Percentiles rank a stretch among this genome's conserved stretches.
These are phyloP conservation scores for Didymodactylos carnosus DNA, from an alignment of 2,888 invertebrate species.

Conservation along the genomic window DNA sequence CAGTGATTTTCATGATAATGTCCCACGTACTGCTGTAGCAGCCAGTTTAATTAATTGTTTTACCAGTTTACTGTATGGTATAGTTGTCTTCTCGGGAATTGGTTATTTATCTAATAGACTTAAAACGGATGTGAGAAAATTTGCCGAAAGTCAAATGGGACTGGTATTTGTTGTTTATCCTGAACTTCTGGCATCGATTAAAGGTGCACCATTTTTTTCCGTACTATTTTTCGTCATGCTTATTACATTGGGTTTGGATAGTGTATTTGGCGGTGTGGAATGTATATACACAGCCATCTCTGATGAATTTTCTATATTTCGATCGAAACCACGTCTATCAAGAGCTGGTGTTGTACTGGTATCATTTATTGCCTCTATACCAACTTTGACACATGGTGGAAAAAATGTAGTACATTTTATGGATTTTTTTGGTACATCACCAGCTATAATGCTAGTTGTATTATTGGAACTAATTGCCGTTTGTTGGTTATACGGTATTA, in stretches of 20 bases:
- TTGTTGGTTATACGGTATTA: slow-evolving; percentile 7
- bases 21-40: slow-evolving; percentile 16
- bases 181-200: slow-evolving; percentile 79
- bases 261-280: slow-evolving; percentile 28
- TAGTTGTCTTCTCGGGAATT: slow-evolving; percentile 31
- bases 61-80: slow-evolving; percentile 18
- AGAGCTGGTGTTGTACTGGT: neutral
- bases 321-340: neutral
- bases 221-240: slow-evolving; percentile 88
- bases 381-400: slow-evolving; percentile 10
- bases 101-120: slow-evolving; percentile 63
- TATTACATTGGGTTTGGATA: slow-evolving; percentile 54
- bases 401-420: slow-evolving; percentile 8
- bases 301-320: slow-evolving; percentile 12
- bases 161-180: slow-evolving; percentile 83
- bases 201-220: slow-evolving; percentile 77
- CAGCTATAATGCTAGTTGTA: slow-evolving; percentile 6
- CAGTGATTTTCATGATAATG: slow-evolving; percentile 74
- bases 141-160: slow-evolving; percentile 56
- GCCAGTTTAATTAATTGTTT: slow-evolving; percentile 17
- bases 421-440: slow-evolving; percentile 9
- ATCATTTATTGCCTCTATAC: slow-evolving; percentile 8
- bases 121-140: slow-evolving; percentile 61
- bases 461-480: neutral
- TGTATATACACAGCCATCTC: slow-evolving; percentile 9